A percentile compares a stretch with the other conserved stretches of the same genome.
phyloP scores from a whole-genome alignment of 2,113 vertebrate species.

The Pachycephala philippinensis region DNA sequence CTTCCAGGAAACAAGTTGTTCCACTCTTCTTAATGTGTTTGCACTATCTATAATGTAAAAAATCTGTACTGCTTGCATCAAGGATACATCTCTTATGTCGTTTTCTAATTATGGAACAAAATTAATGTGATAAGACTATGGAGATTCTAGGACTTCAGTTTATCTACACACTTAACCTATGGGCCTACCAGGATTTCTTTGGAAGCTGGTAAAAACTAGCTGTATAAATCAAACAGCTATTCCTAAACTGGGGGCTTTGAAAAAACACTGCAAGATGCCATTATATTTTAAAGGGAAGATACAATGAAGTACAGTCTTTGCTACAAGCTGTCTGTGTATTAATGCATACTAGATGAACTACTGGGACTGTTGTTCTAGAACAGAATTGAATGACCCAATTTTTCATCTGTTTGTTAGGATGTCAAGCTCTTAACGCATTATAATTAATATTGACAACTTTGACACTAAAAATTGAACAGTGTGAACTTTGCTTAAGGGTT shows the following conservation, averaged over 20 bases:
- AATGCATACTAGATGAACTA: neutral
- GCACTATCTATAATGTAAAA: neutral
- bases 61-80: neutral
- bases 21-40: neutral
- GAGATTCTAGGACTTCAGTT: neutral
- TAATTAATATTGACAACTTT: neutral
- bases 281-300: neutral
- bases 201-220: accelerated
- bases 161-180: neutral
- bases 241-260: neutral
- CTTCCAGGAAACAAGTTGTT: neutral
- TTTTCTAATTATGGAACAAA: neutral
- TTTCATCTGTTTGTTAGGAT: neutral
- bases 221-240: neutral
- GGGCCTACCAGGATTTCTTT: neutral
- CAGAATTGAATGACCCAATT: neutral
- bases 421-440: neutral
- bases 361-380: neutral
- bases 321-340: neutral
- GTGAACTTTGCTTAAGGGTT: neutral
- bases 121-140: neutral
- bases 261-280: neutral
- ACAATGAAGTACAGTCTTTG: neutral
- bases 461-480: neutral
- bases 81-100: neutral